Evolutionary conservation across 2,113 vertebrate species (phyloP), one percentile per base, ranked within the genome.

Genomic region (Hippocampus mohnikei): DNA sequence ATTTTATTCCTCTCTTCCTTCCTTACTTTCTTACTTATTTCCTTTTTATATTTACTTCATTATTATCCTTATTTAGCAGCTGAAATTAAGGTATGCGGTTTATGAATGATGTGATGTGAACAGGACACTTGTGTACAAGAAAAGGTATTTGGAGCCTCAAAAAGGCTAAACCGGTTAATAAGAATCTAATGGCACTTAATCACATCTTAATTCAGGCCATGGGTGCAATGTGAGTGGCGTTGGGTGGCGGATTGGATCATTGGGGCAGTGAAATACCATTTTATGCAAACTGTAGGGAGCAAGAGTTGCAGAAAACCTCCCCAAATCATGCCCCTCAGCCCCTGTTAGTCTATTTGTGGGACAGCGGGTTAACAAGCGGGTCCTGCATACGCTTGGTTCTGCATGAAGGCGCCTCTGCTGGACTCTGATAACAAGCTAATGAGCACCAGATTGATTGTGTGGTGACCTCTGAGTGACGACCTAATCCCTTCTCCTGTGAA

Each of bases 341-440:
- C 64, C 41, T 52, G 42, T 42, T 15, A 21, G 23, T 37, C 23
- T 66, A 29, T 70, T 13, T 65, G 23, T 59, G 52, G 46, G 62
- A 79, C 18, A 21, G 23, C 33, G 8, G 40, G 48, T 74, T 62
- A 59, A 65, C 42, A 46, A 70, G 61, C 59, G 0, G 13, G 23
- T 55, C 40, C 48, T 52, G 66, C 68, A 55, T 48, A 66, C 74
- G 44, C 75, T 82, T 74, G 72, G 33, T 83, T 75, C 73, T 2
- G 6, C 29, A 64, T 33, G 69, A 42, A 37, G 50, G 33, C 63
- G 23, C 69, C 48, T 61, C 63, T 74, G 23, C 68, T 8, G 71
- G 75, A 66, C 68, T 70, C 52, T 72, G 80, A 84, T 81, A 76
- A 76, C 59, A 55, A 23, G 59, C 79, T 83, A 81, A 88, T 83